A percentile compares a stretch with the other conserved stretches of the same genome.
Conservation (phyloP, 2,888 invertebrate genomes). For the Andricus quercusramuli region DNA sequence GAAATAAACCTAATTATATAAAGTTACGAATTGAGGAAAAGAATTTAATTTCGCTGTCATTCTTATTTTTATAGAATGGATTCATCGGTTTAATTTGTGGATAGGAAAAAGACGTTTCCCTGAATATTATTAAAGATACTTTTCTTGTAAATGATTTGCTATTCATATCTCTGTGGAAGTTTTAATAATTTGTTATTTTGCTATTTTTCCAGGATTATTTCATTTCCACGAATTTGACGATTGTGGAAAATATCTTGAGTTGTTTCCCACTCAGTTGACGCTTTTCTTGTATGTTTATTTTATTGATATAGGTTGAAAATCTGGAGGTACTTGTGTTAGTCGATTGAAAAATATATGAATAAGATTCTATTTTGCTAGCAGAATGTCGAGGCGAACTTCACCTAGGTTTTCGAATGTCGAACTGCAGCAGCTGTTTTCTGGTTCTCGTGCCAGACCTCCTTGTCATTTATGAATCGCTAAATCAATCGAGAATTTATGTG, state of each 20-base stretch:
- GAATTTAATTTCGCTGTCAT: not conserved
- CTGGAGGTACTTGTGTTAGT: not conserved
- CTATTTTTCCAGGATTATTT: not conserved
- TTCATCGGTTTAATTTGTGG: not conserved
- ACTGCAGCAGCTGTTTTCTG: constrained; percentile 38
- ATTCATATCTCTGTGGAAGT: not conserved
- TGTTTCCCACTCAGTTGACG: not conserved
- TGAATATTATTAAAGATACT: not conserved
- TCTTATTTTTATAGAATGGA: not conserved
- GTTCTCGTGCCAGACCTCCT: constrained; percentile 25
- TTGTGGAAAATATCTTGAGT: not conserved
- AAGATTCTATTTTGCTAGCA: not conserved
- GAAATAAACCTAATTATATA: not conserved
- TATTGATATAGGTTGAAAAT: not conserved
- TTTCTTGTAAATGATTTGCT: not conserved
- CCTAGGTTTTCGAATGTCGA: constrained; percentile 30
- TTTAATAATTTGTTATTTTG: not conserved
- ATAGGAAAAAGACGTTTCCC: not conserved
- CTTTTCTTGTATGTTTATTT: not conserved
- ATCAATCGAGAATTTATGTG: constrained; percentile 27
- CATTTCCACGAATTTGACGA: not conserved
- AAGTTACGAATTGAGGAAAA: not conserved
- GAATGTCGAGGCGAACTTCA: constrained; percentile 23
- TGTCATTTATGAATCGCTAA: constrained; percentile 34
- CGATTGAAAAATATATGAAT: constrained; percentile 6